Conservation (phyloP, 2,797 vertebrate species). For the Schizothorax lantsangensis region DNA sequence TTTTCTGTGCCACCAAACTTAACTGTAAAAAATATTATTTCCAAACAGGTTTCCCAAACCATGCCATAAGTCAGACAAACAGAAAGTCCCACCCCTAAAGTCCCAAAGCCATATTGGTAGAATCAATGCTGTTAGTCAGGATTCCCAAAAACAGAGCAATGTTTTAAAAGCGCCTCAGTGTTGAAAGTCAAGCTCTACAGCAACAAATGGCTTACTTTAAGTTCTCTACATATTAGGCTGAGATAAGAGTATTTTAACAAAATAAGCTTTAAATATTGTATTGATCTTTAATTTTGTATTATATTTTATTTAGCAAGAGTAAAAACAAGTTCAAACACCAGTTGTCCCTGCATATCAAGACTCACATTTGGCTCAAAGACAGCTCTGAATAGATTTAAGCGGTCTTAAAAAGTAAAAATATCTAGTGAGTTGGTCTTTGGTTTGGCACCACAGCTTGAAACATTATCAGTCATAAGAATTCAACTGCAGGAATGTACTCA, state of each 20-base stretch:
- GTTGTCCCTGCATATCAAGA: background rate
- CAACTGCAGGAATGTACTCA: background rate
- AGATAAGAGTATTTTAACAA: background rate
- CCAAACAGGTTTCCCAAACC: background rate
- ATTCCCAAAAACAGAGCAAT: background rate
- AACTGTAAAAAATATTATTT: background rate
- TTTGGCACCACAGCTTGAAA: conserved; percentile 4
- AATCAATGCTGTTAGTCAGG: background rate
- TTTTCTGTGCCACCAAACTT: background rate
- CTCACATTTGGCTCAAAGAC: background rate
- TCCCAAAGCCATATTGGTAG: background rate
- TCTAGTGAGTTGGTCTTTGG: background rate
- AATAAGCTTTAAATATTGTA: background rate
- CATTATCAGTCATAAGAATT: background rate
- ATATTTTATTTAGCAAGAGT: background rate
- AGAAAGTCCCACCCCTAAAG: background rate
- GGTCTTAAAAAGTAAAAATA: background rate
- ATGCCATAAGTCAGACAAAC: background rate
- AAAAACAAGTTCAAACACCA: background rate
- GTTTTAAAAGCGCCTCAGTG: background rate
- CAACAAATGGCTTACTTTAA: background rate
- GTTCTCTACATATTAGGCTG: background rate
- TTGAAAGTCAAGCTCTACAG: background rate
- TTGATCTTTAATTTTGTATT: background rate
- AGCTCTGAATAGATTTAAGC: background rate